A percentile compares a stretch with the other conserved stretches of the same genome.
Evolutionary conservation across 1,140 invertebrate genomes (phyloP).

Genomic region (Drosophila ananassae): DNA sequence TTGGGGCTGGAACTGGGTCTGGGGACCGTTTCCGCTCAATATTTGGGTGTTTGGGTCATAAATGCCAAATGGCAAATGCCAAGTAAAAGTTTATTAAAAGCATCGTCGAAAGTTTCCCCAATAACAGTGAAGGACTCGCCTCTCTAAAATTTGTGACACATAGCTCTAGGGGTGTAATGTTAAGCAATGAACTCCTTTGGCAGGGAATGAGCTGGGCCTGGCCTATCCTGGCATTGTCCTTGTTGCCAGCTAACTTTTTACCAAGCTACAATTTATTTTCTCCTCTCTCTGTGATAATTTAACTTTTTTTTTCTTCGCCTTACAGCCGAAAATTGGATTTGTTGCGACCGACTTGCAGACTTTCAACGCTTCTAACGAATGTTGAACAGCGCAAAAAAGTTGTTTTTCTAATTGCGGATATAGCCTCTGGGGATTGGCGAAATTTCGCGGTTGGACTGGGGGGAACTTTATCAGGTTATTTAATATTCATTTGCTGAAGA

Average conservation of each 20-base stretch:
- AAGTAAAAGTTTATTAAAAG: conserved; percentile 76
- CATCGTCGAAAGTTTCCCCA: conserved; percentile 50
- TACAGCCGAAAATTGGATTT: conserved; percentile 56
- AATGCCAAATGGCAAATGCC: conserved; percentile 61
- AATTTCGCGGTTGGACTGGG: conserved; percentile 5
- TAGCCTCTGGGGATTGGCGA: background rate
- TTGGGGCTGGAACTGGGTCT: conserved; percentile 26
- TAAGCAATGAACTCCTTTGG: conserved; percentile 6
- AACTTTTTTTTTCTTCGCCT: conserved; percentile 44
- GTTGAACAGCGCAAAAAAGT: conserved; percentile 35
- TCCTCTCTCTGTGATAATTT: conserved; percentile 62
- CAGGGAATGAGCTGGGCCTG: background rate
- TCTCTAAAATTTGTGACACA: conserved; percentile 64
- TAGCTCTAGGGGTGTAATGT: conserved; percentile 44
- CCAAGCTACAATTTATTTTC: conserved; percentile 53
- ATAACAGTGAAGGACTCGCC: conserved; percentile 60
- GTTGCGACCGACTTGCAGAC: conserved; percentile 53
- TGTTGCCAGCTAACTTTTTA: conserved; percentile 45
- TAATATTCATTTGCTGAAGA: conserved; percentile 42
- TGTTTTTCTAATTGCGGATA: conserved; percentile 48
- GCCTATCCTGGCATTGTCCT: conserved; percentile 31
- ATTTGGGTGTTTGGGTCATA: conserved; percentile 59
- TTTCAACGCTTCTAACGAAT: conserved; percentile 50
- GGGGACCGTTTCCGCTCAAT: conserved; percentile 31
- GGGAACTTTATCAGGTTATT: conserved; percentile 46